Conservation (phyloP, 64 coral and sea anemone species). For the Dendronephthya gigantea region DNA sequence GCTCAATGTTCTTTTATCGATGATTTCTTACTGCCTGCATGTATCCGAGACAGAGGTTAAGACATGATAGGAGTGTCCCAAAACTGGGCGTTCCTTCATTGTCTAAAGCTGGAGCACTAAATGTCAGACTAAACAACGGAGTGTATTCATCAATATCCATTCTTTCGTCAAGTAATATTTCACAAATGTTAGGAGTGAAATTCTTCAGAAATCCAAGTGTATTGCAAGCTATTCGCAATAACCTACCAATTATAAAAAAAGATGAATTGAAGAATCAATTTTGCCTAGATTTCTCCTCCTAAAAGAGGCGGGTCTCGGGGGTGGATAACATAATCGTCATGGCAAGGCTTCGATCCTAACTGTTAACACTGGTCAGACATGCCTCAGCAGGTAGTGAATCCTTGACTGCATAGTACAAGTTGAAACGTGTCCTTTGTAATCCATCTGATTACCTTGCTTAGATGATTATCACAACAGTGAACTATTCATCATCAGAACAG, state of each 20-base stretch:
- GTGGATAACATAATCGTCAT: too few relatives aligned
- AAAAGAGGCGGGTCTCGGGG: too few relatives aligned
- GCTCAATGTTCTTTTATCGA: too few relatives aligned
- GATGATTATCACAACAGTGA: too few relatives aligned
- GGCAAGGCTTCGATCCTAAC: too few relatives aligned
- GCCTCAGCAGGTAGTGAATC: too few relatives aligned
- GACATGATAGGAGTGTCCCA: slow-evolving; percentile 76
- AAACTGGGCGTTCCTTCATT: slow-evolving; percentile 68
- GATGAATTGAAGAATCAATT: neutral
- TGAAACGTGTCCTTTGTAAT: too few relatives aligned
- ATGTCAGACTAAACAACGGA: slow-evolving; percentile 55
- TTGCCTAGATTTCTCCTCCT: too few relatives aligned
- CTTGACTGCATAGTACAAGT: too few relatives aligned
- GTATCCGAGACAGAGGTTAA: slow-evolving; percentile 80
- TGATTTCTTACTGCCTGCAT: slow-evolving; percentile 71
- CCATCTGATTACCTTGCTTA: too few relatives aligned
- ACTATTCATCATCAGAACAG: too few relatives aligned
- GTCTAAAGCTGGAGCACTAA: slow-evolving; percentile 82
- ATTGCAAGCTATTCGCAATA: slow-evolving; percentile 59
- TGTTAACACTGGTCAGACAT: too few relatives aligned
- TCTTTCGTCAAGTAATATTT: slow-evolving; percentile 32
- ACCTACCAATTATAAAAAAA: neutral
- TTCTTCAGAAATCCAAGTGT: slow-evolving; percentile 52
- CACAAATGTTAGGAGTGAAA: slow-evolving; percentile 58
- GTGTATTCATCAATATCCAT: slow-evolving; percentile 82